phyloP scores from a whole-genome alignment of 2,797 vertebrate genomes.

The Glyptemys insculpta region DNA sequence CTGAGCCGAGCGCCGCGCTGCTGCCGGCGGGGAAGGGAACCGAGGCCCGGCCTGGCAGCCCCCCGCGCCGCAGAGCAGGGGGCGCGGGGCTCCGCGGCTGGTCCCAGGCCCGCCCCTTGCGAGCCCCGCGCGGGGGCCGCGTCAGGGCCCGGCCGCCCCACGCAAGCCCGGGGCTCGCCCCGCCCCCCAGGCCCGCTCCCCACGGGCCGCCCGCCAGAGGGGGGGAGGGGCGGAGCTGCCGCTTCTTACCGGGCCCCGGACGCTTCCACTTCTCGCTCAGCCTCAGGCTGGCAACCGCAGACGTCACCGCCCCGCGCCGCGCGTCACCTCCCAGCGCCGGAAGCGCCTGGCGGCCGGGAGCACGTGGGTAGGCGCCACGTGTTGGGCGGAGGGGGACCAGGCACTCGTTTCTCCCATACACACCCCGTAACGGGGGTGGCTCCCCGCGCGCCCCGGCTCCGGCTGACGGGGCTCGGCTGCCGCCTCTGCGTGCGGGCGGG shows the following conservation, averaged over 20 bases:
- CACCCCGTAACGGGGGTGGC: too few species aligned
- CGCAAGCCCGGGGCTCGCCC: background rate
- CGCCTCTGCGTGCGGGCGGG: too few species aligned
- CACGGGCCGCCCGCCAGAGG: too few species aligned
- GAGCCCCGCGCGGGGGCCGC: accelerated
- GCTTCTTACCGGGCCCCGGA: background rate
- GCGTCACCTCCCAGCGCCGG: background rate
- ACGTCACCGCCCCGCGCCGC: background rate
- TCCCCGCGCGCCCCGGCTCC: too few species aligned
- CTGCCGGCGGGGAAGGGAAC: background rate
- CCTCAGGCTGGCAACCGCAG: background rate
- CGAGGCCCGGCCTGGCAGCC: too few species aligned
- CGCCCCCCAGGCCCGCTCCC: accelerated
- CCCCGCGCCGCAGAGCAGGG: too few species aligned
- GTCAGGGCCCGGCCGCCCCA: background rate
- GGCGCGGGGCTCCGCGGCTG: too few species aligned
- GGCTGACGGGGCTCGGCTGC: too few species aligned
- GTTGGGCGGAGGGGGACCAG: background rate
- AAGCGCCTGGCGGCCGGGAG: background rate
- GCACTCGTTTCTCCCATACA: accelerated
- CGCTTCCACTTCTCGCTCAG: background rate
- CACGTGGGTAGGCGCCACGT: background rate
- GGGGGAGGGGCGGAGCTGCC: background rate
- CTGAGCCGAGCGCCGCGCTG: too few species aligned
- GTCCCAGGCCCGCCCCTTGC: too few species aligned